Conservation (phyloP, 2,113 vertebrate genomes). For the Carassius carassius region DNA sequence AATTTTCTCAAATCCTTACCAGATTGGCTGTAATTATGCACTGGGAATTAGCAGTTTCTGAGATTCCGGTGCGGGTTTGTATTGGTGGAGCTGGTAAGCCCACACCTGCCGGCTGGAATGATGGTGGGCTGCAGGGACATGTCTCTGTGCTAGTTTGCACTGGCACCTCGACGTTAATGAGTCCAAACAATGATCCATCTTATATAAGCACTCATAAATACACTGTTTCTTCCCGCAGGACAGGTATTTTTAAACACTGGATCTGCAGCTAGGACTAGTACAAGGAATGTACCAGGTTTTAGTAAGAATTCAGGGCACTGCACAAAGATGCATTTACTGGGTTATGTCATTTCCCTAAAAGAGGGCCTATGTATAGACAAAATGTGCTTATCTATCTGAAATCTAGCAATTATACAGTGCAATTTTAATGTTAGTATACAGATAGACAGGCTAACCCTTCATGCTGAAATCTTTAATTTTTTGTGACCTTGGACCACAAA, state of each 20-base stretch:
- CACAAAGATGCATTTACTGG: neutral
- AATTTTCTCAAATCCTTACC: neutral
- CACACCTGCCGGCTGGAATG: conserved; percentile 47
- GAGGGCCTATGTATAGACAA: neutral
- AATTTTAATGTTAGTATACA: neutral
- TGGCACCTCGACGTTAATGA: conserved; percentile 40
- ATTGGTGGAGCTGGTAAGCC: conserved; percentile 17
- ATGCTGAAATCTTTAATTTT: neutral
- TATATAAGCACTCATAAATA: conserved; percentile 48
- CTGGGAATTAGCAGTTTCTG: conserved; percentile 8
- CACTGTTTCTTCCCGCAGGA: conserved; percentile 37
- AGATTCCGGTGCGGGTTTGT: conserved; percentile 14
- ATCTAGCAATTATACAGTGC: neutral
- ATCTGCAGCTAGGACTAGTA: neutral
- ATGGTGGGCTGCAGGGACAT: conserved; percentile 47
- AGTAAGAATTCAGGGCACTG: neutral
- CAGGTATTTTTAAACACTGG: conserved; percentile 8
- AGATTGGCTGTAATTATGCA: neutral
- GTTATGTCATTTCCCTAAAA: neutral
- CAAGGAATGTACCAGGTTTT: neutral
- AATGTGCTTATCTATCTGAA: neutral
- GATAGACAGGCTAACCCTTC: too few species aligned
- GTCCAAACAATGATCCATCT: conserved; percentile 30
- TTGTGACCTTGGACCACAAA: neutral
- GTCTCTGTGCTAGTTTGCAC: conserved; percentile 28